These are phyloP conservation scores for Corbicula japonica DNA, from an alignment of 2,888 invertebrate species.

Conservation along the genomic window DNA sequence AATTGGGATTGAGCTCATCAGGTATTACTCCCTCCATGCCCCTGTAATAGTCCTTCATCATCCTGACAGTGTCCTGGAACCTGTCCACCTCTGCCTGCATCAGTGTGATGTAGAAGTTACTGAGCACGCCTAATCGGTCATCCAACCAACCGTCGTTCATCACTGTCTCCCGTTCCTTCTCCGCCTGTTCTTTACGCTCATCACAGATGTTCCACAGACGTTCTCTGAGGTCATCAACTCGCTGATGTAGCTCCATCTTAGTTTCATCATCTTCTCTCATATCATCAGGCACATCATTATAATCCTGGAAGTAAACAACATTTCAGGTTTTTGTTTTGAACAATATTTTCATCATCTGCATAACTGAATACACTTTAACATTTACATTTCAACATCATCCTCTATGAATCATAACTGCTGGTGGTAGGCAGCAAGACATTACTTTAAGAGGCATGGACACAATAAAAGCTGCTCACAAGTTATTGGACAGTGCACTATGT, in stretches of 20 bases:
- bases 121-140: slow-evolving; percentile 85
- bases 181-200: slow-evolving; percentile 85
- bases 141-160: slow-evolving; percentile 86
- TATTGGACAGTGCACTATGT: no score
- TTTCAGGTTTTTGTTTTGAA: neutral
- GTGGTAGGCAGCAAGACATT: no score
- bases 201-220: slow-evolving; percentile 86
- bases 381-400: no score
- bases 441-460: no score
- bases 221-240: slow-evolving; percentile 86
- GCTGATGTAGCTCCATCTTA: slow-evolving; percentile 85
- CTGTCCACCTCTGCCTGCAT: slow-evolving; percentile 86
- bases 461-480: no score
- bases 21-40: slow-evolving; percentile 86
- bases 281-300: slow-evolving; percentile 85
- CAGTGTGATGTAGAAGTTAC: slow-evolving; percentile 85
- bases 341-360: no score
- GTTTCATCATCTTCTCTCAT: slow-evolving; percentile 86
- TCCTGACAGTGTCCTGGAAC: slow-evolving; percentile 85
- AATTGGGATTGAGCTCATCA: slow-evolving; percentile 82
- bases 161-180: slow-evolving; percentile 81
- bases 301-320: slow-evolving; percentile 76
- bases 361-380: no score
- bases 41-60: slow-evolving; percentile 86
- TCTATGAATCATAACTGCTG: no score